phyloP scores from a whole-genome alignment of 2,113 vertebrate genomes.

The Glaucomys volans region DNA sequence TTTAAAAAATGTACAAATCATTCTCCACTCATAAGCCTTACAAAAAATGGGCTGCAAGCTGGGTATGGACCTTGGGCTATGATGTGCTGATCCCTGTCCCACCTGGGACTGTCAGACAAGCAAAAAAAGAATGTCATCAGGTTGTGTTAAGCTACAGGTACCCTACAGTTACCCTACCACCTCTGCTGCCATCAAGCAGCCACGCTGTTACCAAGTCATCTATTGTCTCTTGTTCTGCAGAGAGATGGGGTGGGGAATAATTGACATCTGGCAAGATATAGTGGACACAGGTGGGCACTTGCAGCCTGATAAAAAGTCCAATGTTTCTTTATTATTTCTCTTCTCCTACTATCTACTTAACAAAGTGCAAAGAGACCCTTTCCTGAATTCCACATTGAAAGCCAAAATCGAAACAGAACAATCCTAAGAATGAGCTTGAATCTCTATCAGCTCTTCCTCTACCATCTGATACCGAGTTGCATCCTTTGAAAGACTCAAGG shows the following conservation, averaged over 20 bases:
- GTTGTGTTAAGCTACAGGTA: background rate
- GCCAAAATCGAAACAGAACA: background rate
- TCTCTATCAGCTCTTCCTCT: background rate
- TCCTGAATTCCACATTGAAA: background rate
- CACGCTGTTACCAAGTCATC: background rate
- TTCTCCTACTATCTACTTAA: background rate
- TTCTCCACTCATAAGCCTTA: background rate
- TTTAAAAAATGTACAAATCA: background rate
- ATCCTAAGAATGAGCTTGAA: too few relatives aligned
- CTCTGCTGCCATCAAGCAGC: background rate
- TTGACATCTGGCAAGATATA: background rate
- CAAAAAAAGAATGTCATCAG: background rate
- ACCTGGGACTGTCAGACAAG: background rate
- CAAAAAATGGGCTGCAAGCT: background rate
- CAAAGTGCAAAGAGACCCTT: background rate
- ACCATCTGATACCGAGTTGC: background rate
- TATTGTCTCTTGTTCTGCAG: background rate
- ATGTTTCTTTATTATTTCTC: too few relatives aligned
- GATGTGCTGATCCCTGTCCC: background rate
- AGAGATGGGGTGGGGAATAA: background rate
- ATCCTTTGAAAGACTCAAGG: background rate
- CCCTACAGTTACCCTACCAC: background rate
- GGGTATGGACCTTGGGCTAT: background rate
- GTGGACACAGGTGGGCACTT: fast-evolving
- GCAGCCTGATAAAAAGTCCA: background rate